Evolutionary conservation across 1,140 invertebrate species (phyloP), one percentile per base, ranked within the genome.

Genomic region (Sinonovacula constricta): DNA sequence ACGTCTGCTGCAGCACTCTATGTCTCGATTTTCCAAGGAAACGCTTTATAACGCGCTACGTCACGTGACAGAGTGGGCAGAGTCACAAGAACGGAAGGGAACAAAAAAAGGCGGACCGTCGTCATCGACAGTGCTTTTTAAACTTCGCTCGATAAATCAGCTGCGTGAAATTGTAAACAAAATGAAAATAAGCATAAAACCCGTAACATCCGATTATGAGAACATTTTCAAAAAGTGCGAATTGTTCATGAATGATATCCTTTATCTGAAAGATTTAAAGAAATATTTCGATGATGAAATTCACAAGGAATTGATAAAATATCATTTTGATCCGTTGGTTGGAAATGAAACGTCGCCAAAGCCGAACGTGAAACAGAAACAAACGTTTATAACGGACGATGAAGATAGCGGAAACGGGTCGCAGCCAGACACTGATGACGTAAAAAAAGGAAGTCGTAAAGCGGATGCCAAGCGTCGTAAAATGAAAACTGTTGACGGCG

Each of bases 21-120:
- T 84, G 80, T 84, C 83, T n/a, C 72, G 83, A 39, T 84, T 80
- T 65, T 81, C 83, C 45, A 80, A 70, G 18, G 80, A 84, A 56
- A 60, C 14, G 31, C 59, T 75, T 2, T 70, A 82, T 33, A 26
- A 68, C 22, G 33, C 77, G 28, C 63, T 82, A 62, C 49, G 71
- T 22, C 26, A 56, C 3, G 57, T 84, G 45, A 69, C 70, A 26
- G 49, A 53, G 2, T 80, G 68, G 53, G 62, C 34, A 3, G 68
- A 72, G 18, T 36, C 49, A 31, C 57, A 76, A n/a, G 14, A 34
- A 26, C 62, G 34, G 15, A 14, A 15, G 24, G 31, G 33, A 4
- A 15, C 18, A 12, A 36, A 7, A 14, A 62, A 62, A 33, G 39
- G 3, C 0, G 39, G 7, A 45, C 39, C 39, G 39, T 10, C 7